Evolutionary conservation across 2,888 invertebrate species (phyloP).

Genomic region (Luperina testacea): DNA sequence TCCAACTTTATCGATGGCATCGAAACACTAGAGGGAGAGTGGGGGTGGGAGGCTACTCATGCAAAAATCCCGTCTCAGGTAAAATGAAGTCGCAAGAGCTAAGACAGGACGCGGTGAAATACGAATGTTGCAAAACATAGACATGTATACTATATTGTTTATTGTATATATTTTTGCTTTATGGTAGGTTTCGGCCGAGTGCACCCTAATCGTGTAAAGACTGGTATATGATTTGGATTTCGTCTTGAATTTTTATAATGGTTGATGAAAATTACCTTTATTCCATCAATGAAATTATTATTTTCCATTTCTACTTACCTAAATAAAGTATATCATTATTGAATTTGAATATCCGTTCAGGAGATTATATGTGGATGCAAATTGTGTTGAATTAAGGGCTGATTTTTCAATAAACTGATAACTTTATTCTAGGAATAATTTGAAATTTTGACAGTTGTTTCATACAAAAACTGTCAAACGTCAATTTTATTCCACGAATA

Average conservation of each 20-base stretch:
- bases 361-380: too few relatives aligned
- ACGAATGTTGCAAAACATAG: slow-evolving; percentile 70
- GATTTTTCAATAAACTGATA: too few relatives aligned
- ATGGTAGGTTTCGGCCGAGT: slow-evolving; percentile 48
- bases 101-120: slow-evolving; percentile 72
- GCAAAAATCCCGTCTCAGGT: slow-evolving; percentile 81
- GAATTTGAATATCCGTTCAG: too few relatives aligned
- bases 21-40: slow-evolving; percentile 68
- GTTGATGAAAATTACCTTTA: background rate
- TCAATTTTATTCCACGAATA: too few relatives aligned
- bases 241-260: background rate
- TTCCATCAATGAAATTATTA: background rate
- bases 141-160: slow-evolving; percentile 55
- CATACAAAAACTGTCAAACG: too few relatives aligned
- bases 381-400: too few relatives aligned
- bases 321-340: background rate
- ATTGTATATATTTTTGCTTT: slow-evolving; percentile 54
- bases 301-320: background rate
- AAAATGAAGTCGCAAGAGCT: slow-evolving; percentile 78
- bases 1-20: slow-evolving; percentile 59
- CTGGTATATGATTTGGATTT: background rate
- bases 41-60: slow-evolving; percentile 75
- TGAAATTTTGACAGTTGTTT: too few relatives aligned
- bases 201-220: slow-evolving; percentile 7
- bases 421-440: too few relatives aligned